Conservation (phyloP, 2,888 invertebrate genomes). For the Micoletzkya japonica region DNA sequence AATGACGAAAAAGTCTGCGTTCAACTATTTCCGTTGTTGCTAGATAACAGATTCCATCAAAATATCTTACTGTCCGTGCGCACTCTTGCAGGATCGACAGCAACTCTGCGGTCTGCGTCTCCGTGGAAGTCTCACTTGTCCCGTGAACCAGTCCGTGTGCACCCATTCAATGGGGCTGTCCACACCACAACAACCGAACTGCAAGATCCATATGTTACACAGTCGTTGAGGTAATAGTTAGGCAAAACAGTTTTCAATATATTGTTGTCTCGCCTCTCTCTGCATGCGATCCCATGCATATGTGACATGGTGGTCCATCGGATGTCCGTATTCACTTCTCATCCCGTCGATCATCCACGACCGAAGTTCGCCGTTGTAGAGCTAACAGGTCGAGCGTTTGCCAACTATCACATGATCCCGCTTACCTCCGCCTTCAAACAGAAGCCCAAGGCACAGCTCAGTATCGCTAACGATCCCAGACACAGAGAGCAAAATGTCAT, state of each 20-base stretch:
- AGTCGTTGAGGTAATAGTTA: too few relatives aligned
- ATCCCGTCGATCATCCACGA: conserved; percentile 20
- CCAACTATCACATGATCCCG: neutral
- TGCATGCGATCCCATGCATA: conserved; percentile 21
- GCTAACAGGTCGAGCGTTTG: neutral
- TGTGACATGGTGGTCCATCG: conserved; percentile 10
- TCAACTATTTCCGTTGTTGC: too few relatives aligned
- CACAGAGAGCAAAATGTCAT: conserved; percentile 8
- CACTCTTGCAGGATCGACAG: neutral
- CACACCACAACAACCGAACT: conserved; percentile 24
- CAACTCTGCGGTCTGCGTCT: conserved; percentile 5
- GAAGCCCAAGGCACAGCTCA: conserved; percentile 6
- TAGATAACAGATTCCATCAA: too few relatives aligned
- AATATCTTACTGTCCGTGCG: neutral
- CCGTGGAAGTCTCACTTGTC: conserved; percentile 16
- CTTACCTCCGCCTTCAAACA: conserved; percentile 1
- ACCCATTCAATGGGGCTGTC: neutral
- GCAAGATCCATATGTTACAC: too few relatives aligned
- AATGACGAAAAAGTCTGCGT: too few relatives aligned
- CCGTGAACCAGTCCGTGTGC: conserved; percentile 15
- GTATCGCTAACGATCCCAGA: conserved; percentile 1
- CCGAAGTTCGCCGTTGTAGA: neutral
- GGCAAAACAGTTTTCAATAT: too few relatives aligned
- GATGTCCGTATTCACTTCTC: conserved; percentile 16
- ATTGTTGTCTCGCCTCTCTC: conserved; percentile 13